Conservation (phyloP, 92 coral and sea anemone genomes). For the Micromussa lordhowensis region DNA sequence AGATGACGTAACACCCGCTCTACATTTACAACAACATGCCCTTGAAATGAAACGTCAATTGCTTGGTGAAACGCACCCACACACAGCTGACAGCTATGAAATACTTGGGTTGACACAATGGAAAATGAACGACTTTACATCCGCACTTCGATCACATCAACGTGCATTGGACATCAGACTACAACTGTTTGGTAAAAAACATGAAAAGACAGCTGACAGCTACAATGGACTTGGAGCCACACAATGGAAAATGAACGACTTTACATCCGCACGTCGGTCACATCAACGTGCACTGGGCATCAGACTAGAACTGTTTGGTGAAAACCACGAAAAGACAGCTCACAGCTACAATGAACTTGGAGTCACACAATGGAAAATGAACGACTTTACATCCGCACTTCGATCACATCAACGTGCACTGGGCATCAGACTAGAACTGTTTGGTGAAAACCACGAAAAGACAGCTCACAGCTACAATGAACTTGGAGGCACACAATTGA, state of each 20-base stretch:
- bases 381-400: not conserved
- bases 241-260: not conserved
- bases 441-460: constrained; percentile 15
- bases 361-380: not conserved
- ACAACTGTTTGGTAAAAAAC: constrained; percentile 8
- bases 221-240: not conserved
- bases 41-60: not conserved
- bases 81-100: constrained; percentile 4
- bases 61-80: not conserved
- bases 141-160: constrained; percentile 8
- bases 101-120: not conserved
- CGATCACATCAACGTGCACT: not conserved
- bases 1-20: constrained; percentile 2
- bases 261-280: not conserved
- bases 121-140: not conserved
- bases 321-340: not conserved
- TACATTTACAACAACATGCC: constrained; percentile 10
- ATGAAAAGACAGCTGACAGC: not conserved
- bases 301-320: not conserved
- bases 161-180: constrained; percentile 28
- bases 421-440: not conserved
- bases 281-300: not conserved
- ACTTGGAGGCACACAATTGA: not conserved
- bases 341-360: not conserved
- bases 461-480: constrained; percentile 9